Base-by-base conservation (phyloP, 2,113 vertebrate genomes). In the Canis aureus region DNA sequence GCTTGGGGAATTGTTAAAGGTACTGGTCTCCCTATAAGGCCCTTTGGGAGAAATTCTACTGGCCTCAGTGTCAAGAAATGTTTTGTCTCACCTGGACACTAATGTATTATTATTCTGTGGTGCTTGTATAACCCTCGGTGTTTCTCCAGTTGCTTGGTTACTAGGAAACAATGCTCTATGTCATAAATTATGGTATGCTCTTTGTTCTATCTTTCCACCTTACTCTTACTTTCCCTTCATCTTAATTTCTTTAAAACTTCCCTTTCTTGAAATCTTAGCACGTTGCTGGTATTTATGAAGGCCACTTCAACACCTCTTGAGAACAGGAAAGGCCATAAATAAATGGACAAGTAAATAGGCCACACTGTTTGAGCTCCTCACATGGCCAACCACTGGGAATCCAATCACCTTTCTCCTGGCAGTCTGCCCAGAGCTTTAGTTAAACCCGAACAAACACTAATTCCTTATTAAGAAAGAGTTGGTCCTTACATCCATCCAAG, bases 331-430 rank as follows among this genome's bases (percentile, higher is more conserved):
- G 35, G 43, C 43, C n/a, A 43, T 57, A 82, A 95, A 96, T 76
- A 96, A 94, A 51, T 57, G 57, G 25, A 35, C 76, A 80, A 84
- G 57, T 59, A 84, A 81, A 62, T 8, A 79, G 81, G 7, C 29
- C 79, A 59, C 4, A 51, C 11, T 60, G 38, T 27, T 12, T 55
- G 83, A 82, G 81, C 51, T 92, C 81, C 90, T 76, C 76, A 69
- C 38, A 2, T 15, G 53, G 17, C 69, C 43, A 76, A 27, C 53
- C 16, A 11, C 57, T 11, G 15, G 4, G 64, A 97, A 92, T 89
- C 35, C 38, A 92, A 59, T 83, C 38, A 29, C 15, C 69, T 80
- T 94, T 89, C 86, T 92, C 87, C 74, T 59, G 94, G 94, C 82
- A 27, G 25, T 43, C 80, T 59, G 87, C 73, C 91, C 17, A 67